These are phyloP conservation scores for Cosmorhoe ocellata DNA, from an alignment of 2,888 invertebrate genomes.

Conservation along the genomic window DNA sequence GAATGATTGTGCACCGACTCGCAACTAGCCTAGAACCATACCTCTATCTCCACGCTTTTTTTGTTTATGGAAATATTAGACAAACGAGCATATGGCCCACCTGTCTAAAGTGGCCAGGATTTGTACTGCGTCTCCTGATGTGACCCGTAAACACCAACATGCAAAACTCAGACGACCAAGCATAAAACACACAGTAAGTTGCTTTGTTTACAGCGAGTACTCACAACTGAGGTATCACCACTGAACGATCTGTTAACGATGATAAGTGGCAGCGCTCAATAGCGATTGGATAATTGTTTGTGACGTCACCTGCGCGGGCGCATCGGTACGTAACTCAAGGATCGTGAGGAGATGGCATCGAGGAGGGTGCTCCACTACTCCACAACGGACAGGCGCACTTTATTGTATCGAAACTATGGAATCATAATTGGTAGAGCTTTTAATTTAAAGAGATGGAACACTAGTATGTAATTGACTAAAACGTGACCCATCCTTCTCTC, in stretches of 20 bases:
- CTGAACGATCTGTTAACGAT: conserved; percentile 7
- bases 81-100: too few species aligned
- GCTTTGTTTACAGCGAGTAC: too few species aligned
- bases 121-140: too few species aligned
- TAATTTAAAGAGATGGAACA: conserved; percentile 15
- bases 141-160: too few species aligned
- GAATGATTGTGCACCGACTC: not conserved
- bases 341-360: conserved; percentile 35
- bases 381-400: conserved; percentile 10
- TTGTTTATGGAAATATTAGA: too few species aligned
- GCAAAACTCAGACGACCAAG: too few species aligned
- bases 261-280: conserved; percentile 7
- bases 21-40: not conserved
- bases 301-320: conserved; percentile 27
- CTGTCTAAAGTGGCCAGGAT: too few species aligned
- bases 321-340: conserved; percentile 38
- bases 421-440: conserved; percentile 27
- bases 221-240: conserved; percentile 2
- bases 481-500: not conserved
- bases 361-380: conserved; percentile 16
- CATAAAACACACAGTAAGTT: too few species aligned
- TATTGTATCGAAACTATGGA: conserved; percentile 14
- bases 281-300: conserved; percentile 24
- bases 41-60: not conserved
- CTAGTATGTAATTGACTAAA: not conserved